Evolutionary conservation across 2,113 vertebrate genomes (phyloP).

Genomic region (Lethenteron camtschaticum): DNA sequence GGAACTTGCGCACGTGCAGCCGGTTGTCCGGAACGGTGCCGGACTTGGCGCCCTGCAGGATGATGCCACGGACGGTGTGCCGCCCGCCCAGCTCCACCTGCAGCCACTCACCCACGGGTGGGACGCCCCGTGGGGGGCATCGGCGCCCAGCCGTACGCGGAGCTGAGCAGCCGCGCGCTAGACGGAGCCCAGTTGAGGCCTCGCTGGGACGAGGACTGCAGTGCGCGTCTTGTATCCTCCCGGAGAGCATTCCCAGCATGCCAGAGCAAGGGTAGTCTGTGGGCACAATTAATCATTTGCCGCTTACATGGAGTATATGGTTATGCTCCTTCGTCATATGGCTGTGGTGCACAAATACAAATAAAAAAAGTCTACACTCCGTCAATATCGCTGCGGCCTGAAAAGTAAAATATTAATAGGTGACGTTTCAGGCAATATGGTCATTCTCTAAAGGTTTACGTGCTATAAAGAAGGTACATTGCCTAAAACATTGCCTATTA

Average conservation of each 20-base stretch:
- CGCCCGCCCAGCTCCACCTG: constrained; percentile 62
- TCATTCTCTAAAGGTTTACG: too few relatives aligned
- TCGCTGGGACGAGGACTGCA: constrained; percentile 66
- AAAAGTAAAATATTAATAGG: too few relatives aligned
- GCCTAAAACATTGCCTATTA: too few relatives aligned
- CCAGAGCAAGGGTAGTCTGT: constrained; percentile 73
- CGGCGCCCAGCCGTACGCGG: constrained; percentile 80
- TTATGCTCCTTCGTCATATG: too few relatives aligned
- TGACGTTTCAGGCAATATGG: too few relatives aligned
- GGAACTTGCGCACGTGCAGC: constrained; percentile 84
- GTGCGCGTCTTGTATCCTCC: constrained; percentile 63
- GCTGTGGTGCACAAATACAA: too few relatives aligned
- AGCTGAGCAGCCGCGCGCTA: constrained; percentile 64
- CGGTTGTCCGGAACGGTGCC: constrained; percentile 40
- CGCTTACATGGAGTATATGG: too few relatives aligned
- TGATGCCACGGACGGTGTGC: constrained; percentile 58
- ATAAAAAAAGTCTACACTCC: too few relatives aligned
- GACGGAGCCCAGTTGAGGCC: constrained; percentile 76
- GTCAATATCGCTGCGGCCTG: too few relatives aligned
- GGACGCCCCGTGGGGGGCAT: constrained; percentile 32
- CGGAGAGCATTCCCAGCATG: constrained; percentile 82
- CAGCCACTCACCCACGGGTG: constrained; percentile 75
- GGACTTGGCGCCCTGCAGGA: constrained; percentile 76
- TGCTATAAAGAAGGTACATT: too few relatives aligned
- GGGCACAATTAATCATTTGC: not conserved